Conservation (phyloP, 1,140 invertebrate species). For the Hormaphis cornu region DNA sequence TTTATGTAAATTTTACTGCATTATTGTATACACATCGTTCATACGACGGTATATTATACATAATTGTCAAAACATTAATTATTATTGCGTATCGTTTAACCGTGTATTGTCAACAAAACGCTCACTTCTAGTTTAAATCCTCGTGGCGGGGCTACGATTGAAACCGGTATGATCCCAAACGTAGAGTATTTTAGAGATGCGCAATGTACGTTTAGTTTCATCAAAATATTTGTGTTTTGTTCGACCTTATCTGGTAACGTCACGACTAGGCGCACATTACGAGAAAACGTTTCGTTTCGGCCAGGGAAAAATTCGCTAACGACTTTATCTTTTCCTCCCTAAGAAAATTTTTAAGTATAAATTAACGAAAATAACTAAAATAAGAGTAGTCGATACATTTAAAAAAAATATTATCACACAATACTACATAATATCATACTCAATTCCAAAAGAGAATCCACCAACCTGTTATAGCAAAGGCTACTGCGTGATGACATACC, state of each 20-base stretch:
- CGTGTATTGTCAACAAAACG: too few species aligned
- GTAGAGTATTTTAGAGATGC: neutral
- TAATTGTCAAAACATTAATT: too few species aligned
- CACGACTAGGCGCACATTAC: neutral
- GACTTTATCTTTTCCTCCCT: conserved; percentile 20
- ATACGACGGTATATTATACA: too few species aligned
- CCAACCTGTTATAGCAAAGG: too few species aligned
- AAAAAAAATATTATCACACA: too few species aligned
- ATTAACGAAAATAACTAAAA: neutral
- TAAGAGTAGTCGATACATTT: too few species aligned
- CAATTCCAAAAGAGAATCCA: too few species aligned
- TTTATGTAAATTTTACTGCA: too few species aligned
- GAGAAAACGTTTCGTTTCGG: conserved; percentile 13
- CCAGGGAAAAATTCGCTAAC: neutral
- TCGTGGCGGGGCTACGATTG: conserved; percentile 5
- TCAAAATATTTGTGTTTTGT: neutral
- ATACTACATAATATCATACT: too few species aligned
- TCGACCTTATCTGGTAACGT: conserved; percentile 6
- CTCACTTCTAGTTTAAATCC: neutral
- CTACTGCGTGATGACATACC: too few species aligned
- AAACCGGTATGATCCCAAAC: neutral
- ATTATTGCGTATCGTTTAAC: too few species aligned
- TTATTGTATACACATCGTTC: too few species aligned
- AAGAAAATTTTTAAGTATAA: neutral
- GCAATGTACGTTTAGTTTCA: conserved; percentile 4